Evolutionary conservation across 2,888 invertebrate species (phyloP).

Genomic region (Lacanobia oleracea): DNA sequence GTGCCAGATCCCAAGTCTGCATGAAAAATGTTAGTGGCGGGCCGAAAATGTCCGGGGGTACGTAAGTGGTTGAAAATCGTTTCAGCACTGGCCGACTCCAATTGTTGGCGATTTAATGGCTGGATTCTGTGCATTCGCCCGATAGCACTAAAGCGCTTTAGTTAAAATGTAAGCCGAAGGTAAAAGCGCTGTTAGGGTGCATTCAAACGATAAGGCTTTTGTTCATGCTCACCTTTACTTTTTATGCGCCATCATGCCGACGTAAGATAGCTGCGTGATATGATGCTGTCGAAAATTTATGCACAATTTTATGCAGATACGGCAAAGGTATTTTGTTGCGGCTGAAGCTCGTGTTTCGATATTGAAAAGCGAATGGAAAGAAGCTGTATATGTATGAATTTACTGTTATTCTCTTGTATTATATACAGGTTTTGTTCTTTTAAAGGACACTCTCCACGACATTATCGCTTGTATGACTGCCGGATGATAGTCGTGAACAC

Average conservation of each 20-base stretch:
- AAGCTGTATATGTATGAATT: neutral
- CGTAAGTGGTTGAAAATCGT: slow-evolving; percentile 78
- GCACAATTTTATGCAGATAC: slow-evolving; percentile 54
- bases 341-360: slow-evolving; percentile 22
- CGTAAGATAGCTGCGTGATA: slow-evolving; percentile 62
- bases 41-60: slow-evolving; percentile 70
- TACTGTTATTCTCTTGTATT: neutral
- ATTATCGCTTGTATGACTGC: no score
- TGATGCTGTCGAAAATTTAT: slow-evolving; percentile 60
- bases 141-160: slow-evolving; percentile 67
- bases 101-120: slow-evolving; percentile 75
- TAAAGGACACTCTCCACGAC: neutral
- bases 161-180: slow-evolving; percentile 69
- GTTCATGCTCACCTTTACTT: slow-evolving; percentile 60
- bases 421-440: neutral
- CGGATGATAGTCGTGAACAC: neutral
- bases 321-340: slow-evolving; percentile 31
- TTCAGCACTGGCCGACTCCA: slow-evolving; percentile 70
- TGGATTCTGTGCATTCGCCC: slow-evolving; percentile 67
- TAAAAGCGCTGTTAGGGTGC: slow-evolving; percentile 68
- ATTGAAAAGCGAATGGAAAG: slow-evolving; percentile 29
- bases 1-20: slow-evolving; percentile 65
- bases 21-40: slow-evolving; percentile 75
- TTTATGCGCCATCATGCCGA: slow-evolving; percentile 55
- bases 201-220: slow-evolving; percentile 68